These are phyloP conservation scores for Sturnus vulgaris DNA, from an alignment of 2,113 vertebrate genomes.

Conservation along the genomic window DNA sequence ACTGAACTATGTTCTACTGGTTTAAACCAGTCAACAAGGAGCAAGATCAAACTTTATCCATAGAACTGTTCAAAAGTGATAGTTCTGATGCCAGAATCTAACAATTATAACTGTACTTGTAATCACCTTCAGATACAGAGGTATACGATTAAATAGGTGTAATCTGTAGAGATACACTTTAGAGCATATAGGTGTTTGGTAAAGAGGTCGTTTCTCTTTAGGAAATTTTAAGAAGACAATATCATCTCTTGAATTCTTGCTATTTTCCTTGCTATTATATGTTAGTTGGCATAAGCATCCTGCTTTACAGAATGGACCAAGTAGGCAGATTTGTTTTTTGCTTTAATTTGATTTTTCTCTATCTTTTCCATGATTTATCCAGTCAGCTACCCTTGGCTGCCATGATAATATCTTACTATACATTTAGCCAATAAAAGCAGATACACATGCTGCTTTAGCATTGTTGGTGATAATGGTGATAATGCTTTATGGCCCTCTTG, in stretches of 20 bases:
- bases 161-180: not conserved
- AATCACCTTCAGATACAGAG: not conserved
- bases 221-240: not conserved
- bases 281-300: slow-evolving; percentile 45
- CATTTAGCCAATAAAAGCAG: not conserved
- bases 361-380: not conserved
- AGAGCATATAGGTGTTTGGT: not conserved
- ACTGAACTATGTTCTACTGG: not conserved
- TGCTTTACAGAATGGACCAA: slow-evolving; percentile 39
- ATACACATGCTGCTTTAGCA: not conserved
- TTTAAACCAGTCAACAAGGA: not conserved
- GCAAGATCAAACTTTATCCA: not conserved
- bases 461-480: not conserved
- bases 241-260: slow-evolving; percentile 62
- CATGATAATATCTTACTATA: not conserved
- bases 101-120: not conserved
- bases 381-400: not conserved
- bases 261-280: slow-evolving; percentile 52
- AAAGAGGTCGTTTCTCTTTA: not conserved
- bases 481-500: not conserved
- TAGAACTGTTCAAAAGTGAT: not conserved
- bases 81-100: not conserved
- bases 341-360: slow-evolving; percentile 35
- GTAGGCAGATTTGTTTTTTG: not conserved
- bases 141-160: not conserved